Evolutionary conservation across 2,113 vertebrate genomes (phyloP).

Genomic region (Ursus arctos): DNA sequence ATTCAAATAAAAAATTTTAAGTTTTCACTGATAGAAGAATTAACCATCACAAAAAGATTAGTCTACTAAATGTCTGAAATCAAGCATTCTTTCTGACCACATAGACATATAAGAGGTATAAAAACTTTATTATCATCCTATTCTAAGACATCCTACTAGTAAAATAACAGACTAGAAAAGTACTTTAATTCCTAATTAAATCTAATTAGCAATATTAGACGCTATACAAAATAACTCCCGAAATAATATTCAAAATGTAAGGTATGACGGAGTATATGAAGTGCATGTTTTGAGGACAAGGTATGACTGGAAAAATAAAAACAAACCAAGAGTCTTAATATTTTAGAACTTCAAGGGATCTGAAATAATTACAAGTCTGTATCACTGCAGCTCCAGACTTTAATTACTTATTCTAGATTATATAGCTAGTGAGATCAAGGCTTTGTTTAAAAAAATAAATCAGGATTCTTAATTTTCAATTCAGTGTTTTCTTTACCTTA

Average conservation of each 20-base stretch:
- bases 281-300: not conserved
- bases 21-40: not conserved
- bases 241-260: slow-evolving; percentile 41
- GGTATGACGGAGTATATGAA: not conserved
- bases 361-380: not conserved
- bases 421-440: not conserved
- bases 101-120: not conserved
- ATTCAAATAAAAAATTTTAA: not conserved
- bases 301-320: not conserved
- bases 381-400: not conserved
- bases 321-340: not conserved
- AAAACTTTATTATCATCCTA: not conserved
- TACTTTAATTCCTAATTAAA: slow-evolving; percentile 28
- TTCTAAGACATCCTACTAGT: not conserved
- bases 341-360: not conserved
- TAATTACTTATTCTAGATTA: slow-evolving; percentile 15
- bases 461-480: not conserved
- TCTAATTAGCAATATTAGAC: not conserved
- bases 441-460: not conserved
- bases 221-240: slow-evolving; percentile 37
- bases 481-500: slow-evolving; percentile 1
- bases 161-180: slow-evolving; percentile 9
- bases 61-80: not conserved
- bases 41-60: not conserved
- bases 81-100: not conserved